Percentiles rank a stretch among this genome's conserved stretches.
These are phyloP conservation scores for Myotis planiceps DNA, from an alignment of 2,797 vertebrate species.

Conservation along the genomic window DNA sequence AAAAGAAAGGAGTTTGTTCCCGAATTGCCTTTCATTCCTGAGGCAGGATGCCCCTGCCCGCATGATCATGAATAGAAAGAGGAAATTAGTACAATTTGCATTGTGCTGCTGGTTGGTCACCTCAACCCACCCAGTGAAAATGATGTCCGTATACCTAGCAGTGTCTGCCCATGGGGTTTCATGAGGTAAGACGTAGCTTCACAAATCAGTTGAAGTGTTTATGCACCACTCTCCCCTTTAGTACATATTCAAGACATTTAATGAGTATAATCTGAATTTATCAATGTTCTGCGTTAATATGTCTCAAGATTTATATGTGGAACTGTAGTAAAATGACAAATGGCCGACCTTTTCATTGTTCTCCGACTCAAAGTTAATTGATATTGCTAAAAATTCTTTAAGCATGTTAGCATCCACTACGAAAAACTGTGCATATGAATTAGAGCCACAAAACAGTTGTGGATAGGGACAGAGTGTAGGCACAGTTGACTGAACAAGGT, in stretches of 20 bases:
- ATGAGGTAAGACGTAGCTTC: neutral
- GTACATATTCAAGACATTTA: neutral
- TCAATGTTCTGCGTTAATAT: neutral
- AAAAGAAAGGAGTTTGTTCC: neutral
- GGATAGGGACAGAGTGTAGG: neutral
- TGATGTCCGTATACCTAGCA: neutral
- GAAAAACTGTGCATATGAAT: neutral
- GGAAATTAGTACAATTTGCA: conserved; percentile 13
- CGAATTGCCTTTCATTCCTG: neutral
- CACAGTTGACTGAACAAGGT: neutral
- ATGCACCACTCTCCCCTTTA: neutral
- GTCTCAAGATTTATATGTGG: neutral
- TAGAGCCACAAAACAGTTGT: neutral
- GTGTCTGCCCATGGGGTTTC: neutral
- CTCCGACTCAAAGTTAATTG: neutral
- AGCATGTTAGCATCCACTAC: neutral
- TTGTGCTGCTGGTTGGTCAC: conserved; percentile 21
- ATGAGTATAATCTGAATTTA: neutral
- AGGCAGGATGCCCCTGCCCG: neutral
- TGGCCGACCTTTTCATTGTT: neutral
- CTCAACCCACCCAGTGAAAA: neutral
- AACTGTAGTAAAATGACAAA: neutral
- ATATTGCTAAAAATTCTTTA: neutral
- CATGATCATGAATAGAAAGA: neutral
- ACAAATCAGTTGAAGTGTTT: neutral